phyloP scores from a whole-genome alignment of 2,797 vertebrate genomes.

The Cheracebus regulus region DNA sequence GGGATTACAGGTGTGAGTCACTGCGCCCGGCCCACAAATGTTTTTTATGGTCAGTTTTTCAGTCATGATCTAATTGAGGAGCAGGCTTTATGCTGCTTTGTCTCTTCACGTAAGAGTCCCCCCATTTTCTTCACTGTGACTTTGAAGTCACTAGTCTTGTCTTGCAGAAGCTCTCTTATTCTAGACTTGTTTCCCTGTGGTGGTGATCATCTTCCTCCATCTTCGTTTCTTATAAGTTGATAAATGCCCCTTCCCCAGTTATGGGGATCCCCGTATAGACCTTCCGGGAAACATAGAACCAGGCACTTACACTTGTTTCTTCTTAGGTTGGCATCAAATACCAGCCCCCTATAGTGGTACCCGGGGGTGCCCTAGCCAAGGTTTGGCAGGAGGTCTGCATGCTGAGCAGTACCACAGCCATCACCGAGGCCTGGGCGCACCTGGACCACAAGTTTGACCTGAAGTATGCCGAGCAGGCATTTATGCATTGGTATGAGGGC shows the following conservation, averaged over 20 bases:
- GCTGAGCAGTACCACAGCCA: slow-evolving; percentile 93
- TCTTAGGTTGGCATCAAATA: slow-evolving; percentile 94
- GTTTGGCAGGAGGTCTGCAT: slow-evolving; percentile 92
- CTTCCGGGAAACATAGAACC: background rate
- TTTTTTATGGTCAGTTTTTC: background rate
- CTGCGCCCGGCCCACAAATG: background rate
- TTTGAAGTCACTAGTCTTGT: background rate
- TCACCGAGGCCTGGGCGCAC: slow-evolving; percentile 92
- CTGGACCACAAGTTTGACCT: slow-evolving; percentile 95
- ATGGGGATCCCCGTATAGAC: background rate
- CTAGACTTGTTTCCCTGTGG: background rate
- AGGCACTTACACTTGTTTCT: slow-evolving; percentile 87
- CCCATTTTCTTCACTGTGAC: background rate
- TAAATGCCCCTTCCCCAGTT: background rate
- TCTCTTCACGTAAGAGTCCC: background rate
- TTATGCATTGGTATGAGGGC: slow-evolving; percentile 91
- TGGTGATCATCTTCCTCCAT: background rate
- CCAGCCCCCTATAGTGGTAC: slow-evolving; percentile 90
- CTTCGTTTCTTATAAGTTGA: background rate
- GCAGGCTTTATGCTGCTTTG: background rate
- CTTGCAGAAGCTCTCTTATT: background rate
- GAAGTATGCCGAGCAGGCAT: slow-evolving; percentile 90
- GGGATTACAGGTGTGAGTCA: too few relatives aligned
- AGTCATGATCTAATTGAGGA: background rate
- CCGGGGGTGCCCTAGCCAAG: slow-evolving; percentile 92